phyloP scores from a whole-genome alignment of 2,113 vertebrate genomes.

The Oryzias melastigma region DNA sequence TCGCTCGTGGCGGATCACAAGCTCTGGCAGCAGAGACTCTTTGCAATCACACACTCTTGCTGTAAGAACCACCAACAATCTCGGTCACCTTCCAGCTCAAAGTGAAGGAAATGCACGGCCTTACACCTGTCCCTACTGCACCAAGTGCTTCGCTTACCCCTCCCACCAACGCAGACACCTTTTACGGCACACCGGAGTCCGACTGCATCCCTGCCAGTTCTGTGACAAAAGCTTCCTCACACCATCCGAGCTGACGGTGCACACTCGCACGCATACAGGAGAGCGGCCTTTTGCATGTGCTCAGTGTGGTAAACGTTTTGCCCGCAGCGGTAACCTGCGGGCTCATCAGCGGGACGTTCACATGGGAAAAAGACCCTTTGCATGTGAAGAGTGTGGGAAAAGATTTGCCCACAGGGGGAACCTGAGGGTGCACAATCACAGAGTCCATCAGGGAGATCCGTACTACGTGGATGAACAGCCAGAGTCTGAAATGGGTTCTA shows the following conservation, averaged over 20 bases:
- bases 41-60: slow-evolving; percentile 48
- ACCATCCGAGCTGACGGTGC: slow-evolving; percentile 69
- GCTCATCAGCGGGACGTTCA: slow-evolving; percentile 74
- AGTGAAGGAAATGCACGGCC: slow-evolving; percentile 54
- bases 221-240: slow-evolving; percentile 77
- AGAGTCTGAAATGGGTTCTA: slow-evolving; percentile 46
- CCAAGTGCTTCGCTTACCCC: slow-evolving; percentile 71
- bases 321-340: slow-evolving; percentile 70
- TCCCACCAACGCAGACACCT: slow-evolving; percentile 73
- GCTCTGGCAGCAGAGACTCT: slow-evolving; percentile 53
- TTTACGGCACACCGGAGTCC: slow-evolving; percentile 69
- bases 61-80: slow-evolving; percentile 41
- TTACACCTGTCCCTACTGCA: slow-evolving; percentile 71
- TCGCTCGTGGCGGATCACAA: slow-evolving; percentile 33
- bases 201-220: slow-evolving; percentile 70
- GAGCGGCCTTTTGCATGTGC: slow-evolving; percentile 69
- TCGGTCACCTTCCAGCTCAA: slow-evolving; percentile 32
- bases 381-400: slow-evolving; percentile 70
- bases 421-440: slow-evolving; percentile 71
- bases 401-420: slow-evolving; percentile 73
- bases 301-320: slow-evolving; percentile 72
- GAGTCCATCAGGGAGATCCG: slow-evolving; percentile 69
- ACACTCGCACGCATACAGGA: slow-evolving; percentile 73
- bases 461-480: slow-evolving; percentile 65
- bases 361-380: slow-evolving; percentile 73